Conservation (phyloP, 2,888 invertebrate species). For the Elysia crispata region DNA sequence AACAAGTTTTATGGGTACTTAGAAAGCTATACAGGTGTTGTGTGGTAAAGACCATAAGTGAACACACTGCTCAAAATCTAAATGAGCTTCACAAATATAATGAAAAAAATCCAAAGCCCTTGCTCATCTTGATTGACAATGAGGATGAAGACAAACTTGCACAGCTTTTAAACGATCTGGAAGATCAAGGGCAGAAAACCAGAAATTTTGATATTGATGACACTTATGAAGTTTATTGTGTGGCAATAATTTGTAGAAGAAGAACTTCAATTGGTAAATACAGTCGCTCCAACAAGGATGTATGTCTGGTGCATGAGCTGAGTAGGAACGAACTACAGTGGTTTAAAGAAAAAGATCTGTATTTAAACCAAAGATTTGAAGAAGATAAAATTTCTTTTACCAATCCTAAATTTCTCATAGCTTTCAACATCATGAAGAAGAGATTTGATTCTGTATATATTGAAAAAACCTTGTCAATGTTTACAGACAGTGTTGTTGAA, state of each 20-base stretch:
- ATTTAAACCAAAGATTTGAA: constrained; percentile 52
- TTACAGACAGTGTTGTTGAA: constrained; percentile 53
- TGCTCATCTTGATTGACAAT: constrained; percentile 62
- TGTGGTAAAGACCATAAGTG: constrained; percentile 58
- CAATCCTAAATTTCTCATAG: constrained; percentile 61
- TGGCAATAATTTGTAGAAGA: constrained; percentile 53
- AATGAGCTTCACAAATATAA: constrained; percentile 55
- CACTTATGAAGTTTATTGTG: constrained; percentile 53
- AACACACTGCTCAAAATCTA: constrained; percentile 62
- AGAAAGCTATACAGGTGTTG: constrained; percentile 59
- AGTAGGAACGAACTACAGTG: constrained; percentile 56
- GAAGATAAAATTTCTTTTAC: constrained; percentile 37
- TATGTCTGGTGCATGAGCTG: constrained; percentile 55
- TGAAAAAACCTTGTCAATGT: constrained; percentile 55
- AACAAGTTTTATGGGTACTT: constrained; percentile 63
- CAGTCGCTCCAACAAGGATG: too few species aligned
- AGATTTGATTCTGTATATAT: constrained; percentile 63
- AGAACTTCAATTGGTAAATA: constrained; percentile 39
- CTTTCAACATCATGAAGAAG: constrained; percentile 66
- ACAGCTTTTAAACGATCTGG: constrained; percentile 49
- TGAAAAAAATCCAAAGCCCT: constrained; percentile 56
- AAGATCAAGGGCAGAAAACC: constrained; percentile 51
- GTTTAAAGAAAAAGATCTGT: constrained; percentile 58
- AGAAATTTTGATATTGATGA: constrained; percentile 9
- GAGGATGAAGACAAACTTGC: constrained; percentile 58